These are phyloP conservation scores for Scaptomyza tumidula DNA, from an alignment of 2,888 invertebrate species.

Conservation along the genomic window DNA sequence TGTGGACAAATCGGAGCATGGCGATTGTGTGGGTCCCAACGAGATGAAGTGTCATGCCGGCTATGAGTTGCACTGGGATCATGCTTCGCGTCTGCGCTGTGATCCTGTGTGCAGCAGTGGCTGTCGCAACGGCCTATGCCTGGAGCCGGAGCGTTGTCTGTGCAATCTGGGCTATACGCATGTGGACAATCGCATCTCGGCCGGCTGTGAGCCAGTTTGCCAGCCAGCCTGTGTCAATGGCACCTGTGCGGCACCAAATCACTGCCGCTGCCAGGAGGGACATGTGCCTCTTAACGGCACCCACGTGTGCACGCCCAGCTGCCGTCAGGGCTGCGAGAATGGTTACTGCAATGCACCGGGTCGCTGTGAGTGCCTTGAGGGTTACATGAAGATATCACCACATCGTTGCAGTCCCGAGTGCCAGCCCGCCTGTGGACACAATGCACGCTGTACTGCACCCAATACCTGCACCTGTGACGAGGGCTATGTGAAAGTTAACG, in stretches of 20 bases:
- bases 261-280: constrained; percentile 81
- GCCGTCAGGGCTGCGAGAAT: constrained; percentile 80
- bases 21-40: constrained; percentile 84
- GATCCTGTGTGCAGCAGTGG: constrained; percentile 80
- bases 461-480: constrained; percentile 82
- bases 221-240: constrained; percentile 86
- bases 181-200: constrained; percentile 49
- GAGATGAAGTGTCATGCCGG: constrained; percentile 85
- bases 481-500: constrained; percentile 72
- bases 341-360: constrained; percentile 84
- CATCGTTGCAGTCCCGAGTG: constrained; percentile 80
- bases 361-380: constrained; percentile 80
- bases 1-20: constrained; percentile 75
- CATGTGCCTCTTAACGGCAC: constrained; percentile 76
- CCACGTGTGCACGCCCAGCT: constrained; percentile 81
- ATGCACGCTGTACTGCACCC: constrained; percentile 83
- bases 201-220: constrained; percentile 85
- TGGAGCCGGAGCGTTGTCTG: constrained; percentile 85
- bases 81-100: constrained; percentile 64
- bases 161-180: constrained; percentile 78
- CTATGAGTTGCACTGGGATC: constrained; percentile 67
- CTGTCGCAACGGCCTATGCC: constrained; percentile 76
- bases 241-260: constrained; percentile 84
- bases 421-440: constrained; percentile 67
- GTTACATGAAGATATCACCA: constrained; percentile 70